Evolutionary conservation across 1,140 invertebrate species (phyloP), one percentile per base, ranked within the genome.

Genomic region (Nylanderia fulva): DNA sequence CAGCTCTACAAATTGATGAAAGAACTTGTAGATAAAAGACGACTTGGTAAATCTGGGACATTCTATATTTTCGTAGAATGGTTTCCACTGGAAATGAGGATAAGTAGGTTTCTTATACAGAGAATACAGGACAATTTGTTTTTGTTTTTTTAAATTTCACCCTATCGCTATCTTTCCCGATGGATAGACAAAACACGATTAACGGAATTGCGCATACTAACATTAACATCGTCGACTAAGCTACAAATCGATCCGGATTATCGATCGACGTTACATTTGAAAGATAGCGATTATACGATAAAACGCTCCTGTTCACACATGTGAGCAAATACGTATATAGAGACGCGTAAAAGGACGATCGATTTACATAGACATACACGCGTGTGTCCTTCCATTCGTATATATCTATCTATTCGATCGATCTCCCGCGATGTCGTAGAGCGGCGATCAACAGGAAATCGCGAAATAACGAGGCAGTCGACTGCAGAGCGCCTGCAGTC

Each of bases 381-480:
- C 63, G 18, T 52, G 36, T 71, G 52, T 82, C 77, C 52, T 80
- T 71, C 64, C 36, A 24, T 18, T 42, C 52, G 21, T 39, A 75
- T 9, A 24, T 36, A 42, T 21, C 5, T 36, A 42, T 21, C 5
- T 84, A 74, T 76, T 72, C 66, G 52, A 82, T 82, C 77, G 52
- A 71, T 82, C 36, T 60, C 77, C 21, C 66, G 66, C 66, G 52
- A 61, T 82, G 66, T 82, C 66, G 66, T 82, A 72, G 36, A 18
- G 66, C 27, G 66, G 66, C 66, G 77, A 82, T 82, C 77, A 82
- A 82, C 66, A 82, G 77, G 66, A 82, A 82, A 82, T 82, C 77
- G 77, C 77, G 77, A 82, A 82, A 82, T 72, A 82, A 82, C 77
- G 77, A 82, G 66, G 77, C 66, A 82, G 77, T 72, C 77, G 54